Evolutionary conservation across 2,797 vertebrate genomes (phyloP).

Genomic region (Orientallactaga sibirica): DNA sequence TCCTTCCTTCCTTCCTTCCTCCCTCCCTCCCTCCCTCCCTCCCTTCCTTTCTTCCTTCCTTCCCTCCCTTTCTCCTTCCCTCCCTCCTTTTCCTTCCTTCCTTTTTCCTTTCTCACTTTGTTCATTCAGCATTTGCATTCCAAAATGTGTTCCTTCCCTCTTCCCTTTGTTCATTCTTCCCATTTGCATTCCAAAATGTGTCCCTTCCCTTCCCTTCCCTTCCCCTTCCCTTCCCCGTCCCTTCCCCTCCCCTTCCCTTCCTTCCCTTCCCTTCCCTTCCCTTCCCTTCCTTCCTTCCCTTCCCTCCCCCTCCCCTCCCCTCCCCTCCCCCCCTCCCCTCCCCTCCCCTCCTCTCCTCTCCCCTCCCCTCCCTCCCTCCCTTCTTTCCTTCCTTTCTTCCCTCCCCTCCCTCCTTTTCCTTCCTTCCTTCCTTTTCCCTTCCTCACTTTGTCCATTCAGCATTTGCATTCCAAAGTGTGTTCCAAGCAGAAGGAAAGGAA

Average conservation of each 20-base stretch:
- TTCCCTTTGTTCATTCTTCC: neutral
- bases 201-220: too few species aligned
- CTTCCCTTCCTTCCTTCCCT: too few species aligned
- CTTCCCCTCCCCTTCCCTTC: too few species aligned
- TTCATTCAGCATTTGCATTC: neutral
- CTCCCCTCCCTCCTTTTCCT: too few species aligned
- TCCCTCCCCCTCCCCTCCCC: too few species aligned
- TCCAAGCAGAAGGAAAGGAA: neutral
- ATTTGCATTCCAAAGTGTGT: neutral
- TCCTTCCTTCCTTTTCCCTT: neutral
- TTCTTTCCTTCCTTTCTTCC: neutral
- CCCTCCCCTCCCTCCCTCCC: neutral
- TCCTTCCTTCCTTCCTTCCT: neutral
- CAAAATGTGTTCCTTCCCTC: neutral
- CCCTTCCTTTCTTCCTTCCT: neutral
- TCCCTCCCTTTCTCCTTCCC: too few species aligned
- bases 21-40: neutral
- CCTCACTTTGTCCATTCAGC: neutral
- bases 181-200: neutral
- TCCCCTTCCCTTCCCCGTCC: too few species aligned
- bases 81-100: too few species aligned
- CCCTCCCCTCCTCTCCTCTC: neutral
- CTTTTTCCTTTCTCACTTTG: neutral
- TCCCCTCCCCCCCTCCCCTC: too few species aligned
- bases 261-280: neutral